phyloP scores from a whole-genome alignment of 2,113 vertebrate genomes.

The Uropsilus gracilis region DNA sequence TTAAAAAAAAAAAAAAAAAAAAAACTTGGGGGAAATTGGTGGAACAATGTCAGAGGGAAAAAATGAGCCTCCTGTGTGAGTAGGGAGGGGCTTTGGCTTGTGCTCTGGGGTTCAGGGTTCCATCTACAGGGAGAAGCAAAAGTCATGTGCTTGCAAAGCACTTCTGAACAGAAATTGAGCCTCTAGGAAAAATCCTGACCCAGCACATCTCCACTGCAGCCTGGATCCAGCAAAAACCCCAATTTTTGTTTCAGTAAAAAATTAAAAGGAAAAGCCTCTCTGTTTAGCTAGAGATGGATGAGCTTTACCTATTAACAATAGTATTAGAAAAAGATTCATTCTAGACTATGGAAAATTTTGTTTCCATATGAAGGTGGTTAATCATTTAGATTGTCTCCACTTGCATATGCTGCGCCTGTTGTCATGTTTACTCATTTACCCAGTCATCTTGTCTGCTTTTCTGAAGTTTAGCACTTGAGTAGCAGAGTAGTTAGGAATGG shows the following conservation, averaged over 20 bases:
- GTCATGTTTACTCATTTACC: not conserved
- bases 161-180: not conserved
- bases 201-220: not conserved
- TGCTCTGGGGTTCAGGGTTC: not conserved
- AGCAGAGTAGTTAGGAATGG: not conserved
- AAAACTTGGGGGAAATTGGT: not conserved
- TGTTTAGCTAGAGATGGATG: not conserved
- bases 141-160: not conserved
- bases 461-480: not conserved
- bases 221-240: not conserved
- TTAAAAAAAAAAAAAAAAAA: not conserved
- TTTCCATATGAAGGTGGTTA: not conserved
- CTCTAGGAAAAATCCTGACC: not conserved
- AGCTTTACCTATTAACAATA: not conserved
- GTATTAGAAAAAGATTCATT: not conserved
- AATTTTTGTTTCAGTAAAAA: conserved; percentile 9
- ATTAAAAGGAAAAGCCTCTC: not conserved
- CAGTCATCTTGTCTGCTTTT: not conserved
- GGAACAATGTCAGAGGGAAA: not conserved
- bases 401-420: not conserved
- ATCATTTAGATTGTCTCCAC: not conserved
- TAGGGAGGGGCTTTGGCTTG: not conserved
- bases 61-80: not conserved
- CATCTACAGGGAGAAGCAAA: not conserved
- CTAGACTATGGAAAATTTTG: not conserved